Conservation (phyloP, 2,797 vertebrate genomes). For the Apodemus agrarius region DNA sequence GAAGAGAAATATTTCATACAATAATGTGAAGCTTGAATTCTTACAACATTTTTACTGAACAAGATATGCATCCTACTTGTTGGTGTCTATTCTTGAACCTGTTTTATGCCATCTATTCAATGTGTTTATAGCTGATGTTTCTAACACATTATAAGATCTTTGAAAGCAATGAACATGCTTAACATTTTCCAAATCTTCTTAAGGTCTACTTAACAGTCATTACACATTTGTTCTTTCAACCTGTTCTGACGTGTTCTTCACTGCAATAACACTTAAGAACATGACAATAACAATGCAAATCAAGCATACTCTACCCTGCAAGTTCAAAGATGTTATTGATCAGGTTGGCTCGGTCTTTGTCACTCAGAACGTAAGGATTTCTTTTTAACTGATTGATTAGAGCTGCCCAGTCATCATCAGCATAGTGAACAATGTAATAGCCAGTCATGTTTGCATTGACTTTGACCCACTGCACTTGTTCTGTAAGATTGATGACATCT, state of each 20-base stretch:
- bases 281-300: not conserved
- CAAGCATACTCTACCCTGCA: conserved; percentile 89
- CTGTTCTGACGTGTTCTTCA: conserved; percentile 29
- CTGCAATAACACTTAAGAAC: conserved; percentile 10
- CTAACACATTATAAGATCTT: not conserved
- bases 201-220: not conserved
- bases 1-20: conserved; percentile 18
- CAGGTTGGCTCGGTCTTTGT: conserved; percentile 94
- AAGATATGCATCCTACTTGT: not conserved
- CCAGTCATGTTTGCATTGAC: conserved; percentile 94
- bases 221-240: conserved; percentile 53
- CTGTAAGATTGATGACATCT: conserved; percentile 90
- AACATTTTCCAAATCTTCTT: not conserved
- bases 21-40: conserved; percentile 6
- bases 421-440: conserved; percentile 96
- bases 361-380: conserved; percentile 87
- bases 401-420: conserved; percentile 88
- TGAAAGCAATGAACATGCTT: not conserved
- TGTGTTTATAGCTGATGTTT: conserved; percentile 19
- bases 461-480: conserved; percentile 94
- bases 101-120: not conserved
- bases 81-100: conserved; percentile 46
- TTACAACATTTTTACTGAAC: conserved; percentile 28
- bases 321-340: conserved; percentile 96
- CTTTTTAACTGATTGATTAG: conserved; percentile 88